Conservation (phyloP, 2,113 vertebrate species). For the Ceyx melanurus region DNA sequence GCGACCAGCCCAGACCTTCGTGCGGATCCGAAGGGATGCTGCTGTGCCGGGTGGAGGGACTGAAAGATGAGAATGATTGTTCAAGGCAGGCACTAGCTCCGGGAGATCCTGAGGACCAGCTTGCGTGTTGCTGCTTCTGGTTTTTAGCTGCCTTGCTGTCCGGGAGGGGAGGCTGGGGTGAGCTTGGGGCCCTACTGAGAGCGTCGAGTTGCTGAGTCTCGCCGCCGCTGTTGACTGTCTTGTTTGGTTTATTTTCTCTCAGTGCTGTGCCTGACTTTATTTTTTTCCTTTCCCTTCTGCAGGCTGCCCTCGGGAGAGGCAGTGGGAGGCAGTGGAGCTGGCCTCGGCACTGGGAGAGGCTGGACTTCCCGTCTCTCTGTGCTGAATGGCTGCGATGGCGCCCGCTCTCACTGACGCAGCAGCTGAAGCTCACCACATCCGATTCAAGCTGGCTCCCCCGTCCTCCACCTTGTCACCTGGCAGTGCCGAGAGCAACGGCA, state of each 20-base stretch:
- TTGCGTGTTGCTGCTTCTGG: accelerated
- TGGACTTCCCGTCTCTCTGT: constrained; percentile 91
- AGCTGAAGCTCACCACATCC: constrained; percentile 99
- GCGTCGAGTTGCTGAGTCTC: accelerated
- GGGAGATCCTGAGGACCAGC: background rate
- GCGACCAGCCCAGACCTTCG: background rate
- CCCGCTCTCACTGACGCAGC: constrained; percentile 99
- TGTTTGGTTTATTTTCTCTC: accelerated
- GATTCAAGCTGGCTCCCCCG: constrained; percentile 98
- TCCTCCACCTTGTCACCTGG: constrained; percentile 94
- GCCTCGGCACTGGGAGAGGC: constrained; percentile 85
- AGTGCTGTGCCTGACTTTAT: background rate
- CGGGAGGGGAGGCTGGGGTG: background rate
- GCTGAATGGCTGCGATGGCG: constrained; percentile 99
- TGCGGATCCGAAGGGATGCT: background rate
- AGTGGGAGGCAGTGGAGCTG: constrained; percentile 89
- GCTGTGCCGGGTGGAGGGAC: accelerated
- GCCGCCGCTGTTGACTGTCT: accelerated
- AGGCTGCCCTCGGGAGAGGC: constrained; percentile 90
- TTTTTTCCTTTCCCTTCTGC: background rate
- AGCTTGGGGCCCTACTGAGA: background rate
- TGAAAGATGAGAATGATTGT: background rate
- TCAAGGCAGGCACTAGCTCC: background rate
- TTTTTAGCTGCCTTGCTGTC: background rate
- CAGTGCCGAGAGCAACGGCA: constrained; percentile 95